Conservation (phyloP, 2,888 invertebrate species). For the Steinernema scapterisci region DNA sequence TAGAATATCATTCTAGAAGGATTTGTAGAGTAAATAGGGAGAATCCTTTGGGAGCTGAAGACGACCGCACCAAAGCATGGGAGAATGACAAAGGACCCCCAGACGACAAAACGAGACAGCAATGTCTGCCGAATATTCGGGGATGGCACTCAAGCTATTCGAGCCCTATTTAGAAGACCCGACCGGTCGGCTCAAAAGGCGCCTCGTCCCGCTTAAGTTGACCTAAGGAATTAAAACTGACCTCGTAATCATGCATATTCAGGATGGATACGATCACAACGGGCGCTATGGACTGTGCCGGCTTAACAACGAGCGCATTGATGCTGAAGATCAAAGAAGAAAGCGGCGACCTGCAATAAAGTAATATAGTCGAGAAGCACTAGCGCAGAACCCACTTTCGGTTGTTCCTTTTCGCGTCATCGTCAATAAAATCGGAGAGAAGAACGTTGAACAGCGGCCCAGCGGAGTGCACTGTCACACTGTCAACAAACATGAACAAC, state of each 20-base stretch:
- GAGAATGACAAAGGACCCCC: too few species aligned
- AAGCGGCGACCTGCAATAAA: conserved; percentile 48
- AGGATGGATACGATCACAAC: conserved; percentile 58
- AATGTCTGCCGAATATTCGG: too few species aligned
- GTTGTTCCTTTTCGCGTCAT: conserved; percentile 52
- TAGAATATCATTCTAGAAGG: too few species aligned
- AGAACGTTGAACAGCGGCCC: conserved; percentile 65
- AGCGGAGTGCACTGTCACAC: conserved; percentile 61
- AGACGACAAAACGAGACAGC: too few species aligned
- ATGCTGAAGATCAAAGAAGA: conserved; percentile 65
- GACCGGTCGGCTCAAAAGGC: too few species aligned
- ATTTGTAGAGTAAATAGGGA: too few species aligned
- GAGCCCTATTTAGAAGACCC: too few species aligned
- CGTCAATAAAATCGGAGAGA: conserved; percentile 66
- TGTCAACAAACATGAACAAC: conserved; percentile 65
- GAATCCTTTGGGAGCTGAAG: too few species aligned
- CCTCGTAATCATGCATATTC: conserved; percentile 57
- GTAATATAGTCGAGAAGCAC: conserved; percentile 31
- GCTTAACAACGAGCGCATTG: conserved; percentile 66
- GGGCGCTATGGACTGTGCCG: conserved; percentile 65
- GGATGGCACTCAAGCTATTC: too few species aligned
- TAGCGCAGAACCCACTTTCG: conserved; percentile 42
- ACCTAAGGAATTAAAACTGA: conserved; percentile 39
- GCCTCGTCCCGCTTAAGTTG: too few species aligned
- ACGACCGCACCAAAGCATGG: too few species aligned